A percentile compares a stretch with the other conserved stretches of the same genome.
These are phyloP conservation scores for Polypedilum pembai DNA, from an alignment of 1,140 invertebrate species.

Conservation along the genomic window DNA sequence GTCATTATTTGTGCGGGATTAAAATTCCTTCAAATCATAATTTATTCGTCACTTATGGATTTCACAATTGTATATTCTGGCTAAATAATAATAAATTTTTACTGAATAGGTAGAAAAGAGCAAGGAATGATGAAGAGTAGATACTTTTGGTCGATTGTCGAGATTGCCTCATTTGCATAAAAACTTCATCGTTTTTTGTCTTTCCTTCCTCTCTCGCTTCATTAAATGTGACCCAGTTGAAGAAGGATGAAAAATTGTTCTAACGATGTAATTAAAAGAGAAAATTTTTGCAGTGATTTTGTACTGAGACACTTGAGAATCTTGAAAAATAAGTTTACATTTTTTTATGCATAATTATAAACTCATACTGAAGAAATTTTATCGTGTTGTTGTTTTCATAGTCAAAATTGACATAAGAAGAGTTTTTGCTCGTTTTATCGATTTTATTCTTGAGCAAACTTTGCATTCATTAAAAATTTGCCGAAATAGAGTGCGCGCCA, in stretches of 20 bases:
- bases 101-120: conserved; percentile 28
- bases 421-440: too few species aligned
- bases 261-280: too few species aligned
- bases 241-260: neutral
- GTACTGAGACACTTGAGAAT: too few species aligned
- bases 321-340: neutral
- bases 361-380: neutral
- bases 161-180: conserved; percentile 21
- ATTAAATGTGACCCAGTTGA: conserved; percentile 21
- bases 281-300: too few species aligned
- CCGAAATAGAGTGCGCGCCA: too few species aligned
- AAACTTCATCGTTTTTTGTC: neutral
- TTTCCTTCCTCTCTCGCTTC: neutral
- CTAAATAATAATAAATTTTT: neutral
- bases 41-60: conserved; percentile 27
- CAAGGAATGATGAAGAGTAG: neutral
- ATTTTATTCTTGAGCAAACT: too few species aligned
- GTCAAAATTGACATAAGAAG: too few species aligned
- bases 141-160: conserved; percentile 2
- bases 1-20: neutral
- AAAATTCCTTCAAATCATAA: conserved; percentile 21
- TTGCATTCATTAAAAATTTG: too few species aligned
- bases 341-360: neutral
- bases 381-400: too few species aligned
- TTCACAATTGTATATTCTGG: too few species aligned